Evolutionary conservation across 2,113 vertebrate species (phyloP).

Genomic region (Anguilla rostrata): DNA sequence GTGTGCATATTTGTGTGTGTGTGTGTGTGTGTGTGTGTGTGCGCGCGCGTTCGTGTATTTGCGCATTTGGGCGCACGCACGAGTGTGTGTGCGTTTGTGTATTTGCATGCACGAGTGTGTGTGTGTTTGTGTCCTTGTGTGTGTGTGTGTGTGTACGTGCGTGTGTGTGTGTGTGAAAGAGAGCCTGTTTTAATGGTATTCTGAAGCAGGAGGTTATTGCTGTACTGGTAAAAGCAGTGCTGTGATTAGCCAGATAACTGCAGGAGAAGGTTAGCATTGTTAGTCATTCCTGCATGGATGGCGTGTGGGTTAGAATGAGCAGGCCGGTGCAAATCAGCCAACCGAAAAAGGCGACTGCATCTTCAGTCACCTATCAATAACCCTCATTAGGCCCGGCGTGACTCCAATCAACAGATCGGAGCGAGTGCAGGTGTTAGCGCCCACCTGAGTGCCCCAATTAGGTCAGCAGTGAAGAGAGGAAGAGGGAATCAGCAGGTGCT

Average conservation of each 20-base stretch:
- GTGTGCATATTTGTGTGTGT: too few species aligned
- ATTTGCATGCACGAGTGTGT: neutral
- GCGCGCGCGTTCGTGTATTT: too few species aligned
- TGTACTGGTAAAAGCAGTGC: neutral
- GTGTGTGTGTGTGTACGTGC: too few species aligned
- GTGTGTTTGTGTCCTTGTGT: too few species aligned
- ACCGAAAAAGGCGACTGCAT: neutral
- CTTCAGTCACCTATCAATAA: neutral
- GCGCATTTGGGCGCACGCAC: too few species aligned
- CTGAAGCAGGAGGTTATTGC: neutral
- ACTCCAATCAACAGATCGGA: conserved; percentile 63
- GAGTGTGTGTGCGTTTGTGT: neutral
- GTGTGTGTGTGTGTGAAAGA: neutral
- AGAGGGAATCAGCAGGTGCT: neutral
- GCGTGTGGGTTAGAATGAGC: neutral
- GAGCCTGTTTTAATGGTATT: neutral
- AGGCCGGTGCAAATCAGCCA: neutral
- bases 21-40: too few species aligned
- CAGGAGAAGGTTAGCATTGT: neutral
- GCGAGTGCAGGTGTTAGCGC: conserved; percentile 52
- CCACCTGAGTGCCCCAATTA: conserved; percentile 28
- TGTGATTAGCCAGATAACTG: neutral
- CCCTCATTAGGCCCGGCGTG: conserved; percentile 31
- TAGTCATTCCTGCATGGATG: neutral
- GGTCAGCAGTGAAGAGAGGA: neutral